Base-by-base conservation (phyloP, 64 coral and sea anemone genomes). In the Porites australiensis region DNA sequence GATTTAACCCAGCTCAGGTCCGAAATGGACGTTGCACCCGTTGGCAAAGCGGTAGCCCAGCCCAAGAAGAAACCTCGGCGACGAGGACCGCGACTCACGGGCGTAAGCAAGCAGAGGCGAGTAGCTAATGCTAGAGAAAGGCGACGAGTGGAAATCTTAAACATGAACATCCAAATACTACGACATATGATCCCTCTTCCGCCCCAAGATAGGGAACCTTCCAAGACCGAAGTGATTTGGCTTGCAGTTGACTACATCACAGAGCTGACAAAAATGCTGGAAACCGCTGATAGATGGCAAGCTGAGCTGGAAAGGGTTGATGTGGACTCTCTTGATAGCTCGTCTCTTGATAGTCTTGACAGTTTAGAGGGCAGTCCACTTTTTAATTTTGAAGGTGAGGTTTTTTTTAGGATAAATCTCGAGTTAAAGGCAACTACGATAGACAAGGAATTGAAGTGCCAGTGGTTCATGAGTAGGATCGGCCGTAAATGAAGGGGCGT, bases 111-210 rank as follows among this genome's bases (percentile, higher is more conserved):
- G 60, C 91, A 93, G 82, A 86, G 91, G 15, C 45, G 91, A 46
- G 61, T 93, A 14, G 91, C 91, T 12, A 93, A 93, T n/a, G 91
- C 91, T 21, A 82, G 91, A n/a, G 91, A 93, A 58, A 77, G 91
- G 54, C 74, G 84, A 12, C 82, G 91, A 44, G 91, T 93, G 47
- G 82, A 93, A 68, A 93, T 93, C 57, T 60, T 93, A 3, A 93
- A 93, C 74, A 93, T 79, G 91, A 93, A 93, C n/a, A 93, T 93
- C 60, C 91, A 93, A 77, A 85, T 93, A 14, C 48, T 93, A 15
- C 58, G 91, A 44, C 82, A 93, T 13, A 49, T 93, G 58, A 93
- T 93, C 44, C 91, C 91, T 57, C 74, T 93, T 55, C 91, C 91
- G 45, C 91, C 91, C 23, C 91, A 93, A 87, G 91, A 93, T 48